phyloP scores from a whole-genome alignment of 2,888 invertebrate genomes.

The Autographa gamma region DNA sequence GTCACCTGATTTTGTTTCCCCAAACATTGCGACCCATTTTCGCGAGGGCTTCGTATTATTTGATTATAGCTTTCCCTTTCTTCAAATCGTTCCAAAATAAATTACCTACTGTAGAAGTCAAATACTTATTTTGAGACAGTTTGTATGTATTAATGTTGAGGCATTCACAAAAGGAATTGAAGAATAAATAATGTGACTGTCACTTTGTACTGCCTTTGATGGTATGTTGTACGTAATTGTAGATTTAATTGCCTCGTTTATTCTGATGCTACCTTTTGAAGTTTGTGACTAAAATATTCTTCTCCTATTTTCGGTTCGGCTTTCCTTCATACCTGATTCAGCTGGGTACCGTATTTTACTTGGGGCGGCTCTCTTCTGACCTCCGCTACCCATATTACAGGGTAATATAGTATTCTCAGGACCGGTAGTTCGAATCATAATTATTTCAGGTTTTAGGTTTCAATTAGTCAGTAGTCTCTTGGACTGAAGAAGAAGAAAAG shows the following conservation, averaged over 20 bases:
- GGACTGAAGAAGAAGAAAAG: too few species aligned
- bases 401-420: too few species aligned
- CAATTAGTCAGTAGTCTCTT: too few species aligned
- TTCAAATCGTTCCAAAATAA: slow-evolving; percentile 49
- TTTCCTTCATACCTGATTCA: too few species aligned
- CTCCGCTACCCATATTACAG: too few species aligned
- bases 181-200: slow-evolving; percentile 15
- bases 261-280: slow-evolving; percentile 8
- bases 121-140: slow-evolving; percentile 52
- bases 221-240: slow-evolving; percentile 9
- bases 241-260: slow-evolving; percentile 15
- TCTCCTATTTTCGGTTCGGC: too few species aligned
- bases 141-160: slow-evolving; percentile 31
- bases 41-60: slow-evolving; percentile 38
- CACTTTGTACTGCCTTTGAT: slow-evolving; percentile 14
- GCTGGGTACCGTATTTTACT: too few species aligned
- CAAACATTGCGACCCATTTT: slow-evolving; percentile 52
- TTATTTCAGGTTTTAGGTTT: too few species aligned
- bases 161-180: slow-evolving; percentile 23
- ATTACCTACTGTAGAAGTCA: slow-evolving; percentile 45
- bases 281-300: not conserved
- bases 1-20: slow-evolving; percentile 48
- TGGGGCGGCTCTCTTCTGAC: too few species aligned
- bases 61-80: slow-evolving; percentile 46
- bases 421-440: too few species aligned